Conservation (phyloP, 2,797 vertebrate species). For the Pteropus rufus region DNA sequence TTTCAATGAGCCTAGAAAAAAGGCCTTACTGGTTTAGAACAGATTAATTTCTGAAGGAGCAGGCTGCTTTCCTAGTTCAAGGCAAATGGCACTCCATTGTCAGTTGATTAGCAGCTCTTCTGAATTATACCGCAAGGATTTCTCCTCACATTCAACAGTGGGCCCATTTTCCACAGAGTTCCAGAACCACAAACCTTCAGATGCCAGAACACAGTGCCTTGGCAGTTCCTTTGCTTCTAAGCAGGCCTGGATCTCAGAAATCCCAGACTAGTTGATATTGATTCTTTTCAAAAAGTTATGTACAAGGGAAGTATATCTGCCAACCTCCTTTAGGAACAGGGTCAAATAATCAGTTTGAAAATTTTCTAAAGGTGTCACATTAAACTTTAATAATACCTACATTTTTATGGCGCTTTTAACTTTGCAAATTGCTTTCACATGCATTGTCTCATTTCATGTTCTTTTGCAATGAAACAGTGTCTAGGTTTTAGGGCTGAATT, state of each 20-base stretch:
- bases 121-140: neutral
- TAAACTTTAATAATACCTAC: conserved; percentile 60
- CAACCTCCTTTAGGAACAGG: conserved; percentile 26
- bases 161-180: neutral
- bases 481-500: conserved; percentile 13
- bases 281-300: neutral
- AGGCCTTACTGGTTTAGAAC: neutral
- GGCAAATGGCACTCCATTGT: neutral
- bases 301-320: conserved; percentile 21
- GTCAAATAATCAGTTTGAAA: conserved; percentile 57
- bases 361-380: conserved; percentile 48
- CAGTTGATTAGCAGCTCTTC: neutral
- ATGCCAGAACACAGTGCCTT: neutral
- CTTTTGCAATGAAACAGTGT: neutral
- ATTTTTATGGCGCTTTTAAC: conserved; percentile 55
- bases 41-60: neutral
- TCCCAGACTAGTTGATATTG: conserved; percentile 3
- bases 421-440: conserved; percentile 37
- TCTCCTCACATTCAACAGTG: neutral
- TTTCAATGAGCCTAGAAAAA: neutral
- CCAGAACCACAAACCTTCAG: neutral
- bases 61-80: neutral
- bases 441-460: conserved; percentile 37
- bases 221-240: neutral
- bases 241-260: neutral